Evolutionary conservation across 2,113 vertebrate genomes (phyloP), one percentile per base, ranked within the genome.

Genomic region (Rhea pennata): DNA sequence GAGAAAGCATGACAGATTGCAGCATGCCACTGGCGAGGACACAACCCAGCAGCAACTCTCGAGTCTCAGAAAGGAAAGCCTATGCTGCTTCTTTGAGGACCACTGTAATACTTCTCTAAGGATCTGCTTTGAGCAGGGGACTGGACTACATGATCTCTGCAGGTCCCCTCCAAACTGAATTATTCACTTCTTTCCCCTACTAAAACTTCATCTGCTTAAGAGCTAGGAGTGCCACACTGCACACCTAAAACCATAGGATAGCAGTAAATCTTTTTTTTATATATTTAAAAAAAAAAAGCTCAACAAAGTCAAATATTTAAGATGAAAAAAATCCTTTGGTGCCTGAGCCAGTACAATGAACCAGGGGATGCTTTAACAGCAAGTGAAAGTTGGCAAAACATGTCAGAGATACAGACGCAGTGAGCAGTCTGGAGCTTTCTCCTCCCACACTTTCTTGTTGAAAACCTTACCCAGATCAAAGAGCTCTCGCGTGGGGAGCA

Each of bases 401-500:
- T 19, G 46, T 48, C n/a, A 59, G 54, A 84, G 29, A 33, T 1
- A 1, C 1, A 2, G 17, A 91, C 40, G 36, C 75, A 76, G 29
- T 4, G 29, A 88, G 44, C 10, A 23, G 23, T 12, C 14, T 56
- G 22, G 12, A 83, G 29, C 23, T 67, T 71, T 10, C 21, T 82
- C 51, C 59, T 80, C 59, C 67, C 59, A 39, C 44, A 6, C 22
- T 48, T 66, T 74, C n/a, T 58, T 70, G 39, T 54, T 80, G 69
- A 80, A 84, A 70, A 62, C 0, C 0, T 16, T 39, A 54, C 13
- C 29, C 27, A 54, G 29, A 64, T 33, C 65, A 27, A 51, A 9
- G 12, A 0, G 1, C 62, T 59, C 48, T 61, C 2, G 1, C 0
- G 0, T n/a, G 40, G 46, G 84, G n/a, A 58, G 33, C 5, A 33